phyloP scores from a whole-genome alignment of 2,113 vertebrate genomes.

The Nettapus auritus region DNA sequence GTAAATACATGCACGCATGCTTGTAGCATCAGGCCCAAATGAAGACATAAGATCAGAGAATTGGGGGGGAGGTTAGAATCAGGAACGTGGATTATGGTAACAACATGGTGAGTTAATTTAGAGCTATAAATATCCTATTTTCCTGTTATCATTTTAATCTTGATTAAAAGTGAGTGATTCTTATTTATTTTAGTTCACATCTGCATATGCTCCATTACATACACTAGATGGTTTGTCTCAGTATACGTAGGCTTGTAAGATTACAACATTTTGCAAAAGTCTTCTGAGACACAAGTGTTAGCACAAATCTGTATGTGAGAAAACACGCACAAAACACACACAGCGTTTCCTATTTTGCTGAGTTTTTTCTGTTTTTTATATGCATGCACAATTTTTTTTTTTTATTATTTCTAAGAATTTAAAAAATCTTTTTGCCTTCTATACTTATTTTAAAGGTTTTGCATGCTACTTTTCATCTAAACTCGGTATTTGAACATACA shows the following conservation, averaged over 20 bases:
- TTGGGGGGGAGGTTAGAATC: neutral
- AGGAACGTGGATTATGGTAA: neutral
- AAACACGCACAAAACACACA: neutral
- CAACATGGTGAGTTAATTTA: slow-evolving; percentile 33
- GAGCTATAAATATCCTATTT: neutral
- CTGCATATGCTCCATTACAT: neutral
- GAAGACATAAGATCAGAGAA: neutral
- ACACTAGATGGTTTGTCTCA: neutral
- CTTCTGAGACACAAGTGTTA: neutral
- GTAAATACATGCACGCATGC: neutral
- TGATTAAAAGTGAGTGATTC: neutral
- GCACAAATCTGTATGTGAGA: neutral
- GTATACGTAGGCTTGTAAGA: neutral
- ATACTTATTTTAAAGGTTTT: neutral
- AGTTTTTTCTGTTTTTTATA: neutral
- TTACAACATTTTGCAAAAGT: neutral
- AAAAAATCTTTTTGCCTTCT: neutral
- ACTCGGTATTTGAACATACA: slow-evolving; percentile 17
- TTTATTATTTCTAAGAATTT: neutral
- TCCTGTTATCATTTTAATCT: slow-evolving; percentile 34
- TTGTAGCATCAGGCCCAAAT: neutral
- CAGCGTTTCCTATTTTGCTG: neutral
- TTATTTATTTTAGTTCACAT: slow-evolving; percentile 18
- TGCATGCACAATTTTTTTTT: neutral
- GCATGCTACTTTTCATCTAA: slow-evolving; percentile 40